Evolutionary conservation across 2,113 vertebrate species (phyloP).

Genomic region (Corythornis madagascariensis): DNA sequence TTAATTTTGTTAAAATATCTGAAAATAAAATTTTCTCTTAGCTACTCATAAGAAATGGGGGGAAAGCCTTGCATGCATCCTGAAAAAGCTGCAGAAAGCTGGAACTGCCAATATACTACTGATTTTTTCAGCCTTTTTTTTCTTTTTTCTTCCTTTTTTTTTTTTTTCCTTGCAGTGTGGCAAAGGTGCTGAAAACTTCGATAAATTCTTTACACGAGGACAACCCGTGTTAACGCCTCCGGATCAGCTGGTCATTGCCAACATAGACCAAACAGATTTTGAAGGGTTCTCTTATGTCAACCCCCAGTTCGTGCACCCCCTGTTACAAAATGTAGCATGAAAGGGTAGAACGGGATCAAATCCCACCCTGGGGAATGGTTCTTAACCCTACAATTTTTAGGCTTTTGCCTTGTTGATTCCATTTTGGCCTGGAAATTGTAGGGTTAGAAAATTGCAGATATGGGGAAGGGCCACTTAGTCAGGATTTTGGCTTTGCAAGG

Average conservation of each 20-base stretch:
- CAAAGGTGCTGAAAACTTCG: slow-evolving; percentile 97
- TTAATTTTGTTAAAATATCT: background rate
- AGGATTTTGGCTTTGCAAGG: slow-evolving; percentile 53
- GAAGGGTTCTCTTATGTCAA: slow-evolving; percentile 97
- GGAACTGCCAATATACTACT: background rate
- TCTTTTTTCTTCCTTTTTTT: background rate
- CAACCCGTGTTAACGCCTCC: slow-evolving; percentile 95
- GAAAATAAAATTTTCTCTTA: background rate
- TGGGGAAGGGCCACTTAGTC: slow-evolving; percentile 13
- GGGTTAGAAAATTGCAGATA: slow-evolving; percentile 30
- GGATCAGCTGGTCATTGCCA: slow-evolving; percentile 96
- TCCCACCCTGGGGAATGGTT: background rate
- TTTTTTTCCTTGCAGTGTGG: slow-evolving; percentile 83
- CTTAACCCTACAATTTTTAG: slow-evolving; percentile 71
- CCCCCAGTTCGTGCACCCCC: slow-evolving; percentile 88
- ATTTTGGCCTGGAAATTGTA: slow-evolving; percentile 69
- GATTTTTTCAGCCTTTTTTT: background rate
- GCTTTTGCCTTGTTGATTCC: slow-evolving; percentile 62
- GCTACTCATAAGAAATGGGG: background rate
- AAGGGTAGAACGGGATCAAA: background rate
- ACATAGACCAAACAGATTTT: slow-evolving; percentile 98
- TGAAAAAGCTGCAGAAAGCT: background rate
- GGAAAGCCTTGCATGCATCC: background rate
- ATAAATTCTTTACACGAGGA: slow-evolving; percentile 97
- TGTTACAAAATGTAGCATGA: slow-evolving; percentile 88